Conservation (phyloP, 2,797 vertebrate species). For the Lepidocolaptes lacrymiger region DNA sequence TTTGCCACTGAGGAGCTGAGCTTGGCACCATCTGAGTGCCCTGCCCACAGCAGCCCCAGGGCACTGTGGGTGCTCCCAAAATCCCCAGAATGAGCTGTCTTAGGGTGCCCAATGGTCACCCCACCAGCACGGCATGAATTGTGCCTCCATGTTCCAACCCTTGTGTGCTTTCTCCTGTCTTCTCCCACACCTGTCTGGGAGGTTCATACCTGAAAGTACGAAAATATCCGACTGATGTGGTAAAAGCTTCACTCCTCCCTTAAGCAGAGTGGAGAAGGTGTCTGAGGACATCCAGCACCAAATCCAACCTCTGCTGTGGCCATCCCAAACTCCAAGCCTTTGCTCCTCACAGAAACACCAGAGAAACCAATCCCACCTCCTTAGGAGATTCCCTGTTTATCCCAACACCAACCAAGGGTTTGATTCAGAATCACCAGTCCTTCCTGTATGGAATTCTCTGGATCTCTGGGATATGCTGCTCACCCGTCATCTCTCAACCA, state of each 20-base stretch:
- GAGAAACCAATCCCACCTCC: not conserved
- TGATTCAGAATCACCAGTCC: not conserved
- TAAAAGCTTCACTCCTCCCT: not conserved
- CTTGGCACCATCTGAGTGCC: not conserved
- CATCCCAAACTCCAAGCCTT: not conserved
- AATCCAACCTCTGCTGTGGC: not conserved
- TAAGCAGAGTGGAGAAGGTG: not conserved
- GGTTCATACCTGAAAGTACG: not conserved
- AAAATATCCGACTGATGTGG: not conserved
- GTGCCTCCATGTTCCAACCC: not conserved
- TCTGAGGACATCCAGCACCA: not conserved
- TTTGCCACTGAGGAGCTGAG: not conserved
- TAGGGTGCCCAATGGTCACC: not conserved
- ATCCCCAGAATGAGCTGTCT: not conserved
- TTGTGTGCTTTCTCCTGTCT: not conserved
- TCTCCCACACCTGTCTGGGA: not conserved
- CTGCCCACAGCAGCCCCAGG: not conserved
- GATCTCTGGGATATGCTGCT: not conserved
- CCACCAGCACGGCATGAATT: not conserved
- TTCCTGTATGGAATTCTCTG: fast-evolving
- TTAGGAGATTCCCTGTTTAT: not conserved
- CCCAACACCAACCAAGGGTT: not conserved
- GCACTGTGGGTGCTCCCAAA: not conserved
- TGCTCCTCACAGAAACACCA: not conserved
- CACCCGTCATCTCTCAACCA: not conserved